Conservation (phyloP, 2,797 vertebrate species). For the Lutjanus campechanus region DNA sequence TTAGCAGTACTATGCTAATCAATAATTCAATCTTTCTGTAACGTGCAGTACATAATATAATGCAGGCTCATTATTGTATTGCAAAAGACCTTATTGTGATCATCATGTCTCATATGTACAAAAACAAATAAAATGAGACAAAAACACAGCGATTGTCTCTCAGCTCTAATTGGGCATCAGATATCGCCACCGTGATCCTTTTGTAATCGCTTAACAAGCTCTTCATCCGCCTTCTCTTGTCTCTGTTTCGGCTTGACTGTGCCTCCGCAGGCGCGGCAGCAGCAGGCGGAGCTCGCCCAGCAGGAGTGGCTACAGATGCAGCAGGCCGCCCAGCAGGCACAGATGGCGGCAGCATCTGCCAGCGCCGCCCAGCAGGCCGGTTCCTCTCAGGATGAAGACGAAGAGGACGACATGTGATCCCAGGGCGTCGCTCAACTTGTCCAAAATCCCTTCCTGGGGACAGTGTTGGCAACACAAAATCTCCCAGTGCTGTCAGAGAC, state of each 20-base stretch:
- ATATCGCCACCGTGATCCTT: not conserved
- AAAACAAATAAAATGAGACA: no score
- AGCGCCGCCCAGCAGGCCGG: constrained; percentile 94
- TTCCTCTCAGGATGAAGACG: constrained; percentile 98
- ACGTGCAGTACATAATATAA: not conserved
- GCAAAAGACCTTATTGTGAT: not conserved
- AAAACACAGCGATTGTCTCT: not conserved
- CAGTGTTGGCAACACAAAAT: constrained; percentile 79
- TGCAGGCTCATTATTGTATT: not conserved
- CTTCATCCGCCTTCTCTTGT: not conserved
- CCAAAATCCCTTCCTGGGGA: constrained; percentile 71
- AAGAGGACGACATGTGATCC: constrained; percentile 97
- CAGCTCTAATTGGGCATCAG: not conserved
- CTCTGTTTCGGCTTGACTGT: not conserved
- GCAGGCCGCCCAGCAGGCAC: constrained; percentile 97
- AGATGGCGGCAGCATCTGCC: constrained; percentile 95
- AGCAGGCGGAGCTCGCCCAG: constrained; percentile 98
- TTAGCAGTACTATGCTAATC: not conserved
- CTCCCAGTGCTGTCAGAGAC: constrained; percentile 86
- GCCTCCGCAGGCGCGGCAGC: constrained; percentile 92
- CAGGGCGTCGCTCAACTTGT: constrained; percentile 42
- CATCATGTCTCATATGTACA: not conserved
- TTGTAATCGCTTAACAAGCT: not conserved
- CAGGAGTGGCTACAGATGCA: constrained; percentile 99
- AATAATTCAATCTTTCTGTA: not conserved